phyloP scores from a whole-genome alignment of 2,797 vertebrate species.

The Spondyliosoma cantharus region DNA sequence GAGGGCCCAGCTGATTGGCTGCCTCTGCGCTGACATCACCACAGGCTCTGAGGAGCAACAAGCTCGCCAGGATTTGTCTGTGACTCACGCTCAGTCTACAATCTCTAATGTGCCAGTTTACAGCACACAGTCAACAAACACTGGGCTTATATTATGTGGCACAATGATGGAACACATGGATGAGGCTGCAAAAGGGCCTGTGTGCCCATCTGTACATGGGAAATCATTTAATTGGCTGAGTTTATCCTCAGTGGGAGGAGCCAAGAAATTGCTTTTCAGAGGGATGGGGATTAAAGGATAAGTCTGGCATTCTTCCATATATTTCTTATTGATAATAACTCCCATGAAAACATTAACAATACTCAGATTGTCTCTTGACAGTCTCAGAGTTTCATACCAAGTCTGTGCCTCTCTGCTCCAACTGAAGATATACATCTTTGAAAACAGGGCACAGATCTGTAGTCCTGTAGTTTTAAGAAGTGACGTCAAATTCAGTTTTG shows the following conservation, averaged over 20 bases:
- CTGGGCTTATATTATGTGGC: constrained; percentile 47
- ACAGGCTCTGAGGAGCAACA: constrained; percentile 35
- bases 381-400: background rate
- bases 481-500: no score
- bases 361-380: background rate
- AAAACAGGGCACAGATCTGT: background rate
- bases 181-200: constrained; percentile 39
- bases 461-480: background rate
- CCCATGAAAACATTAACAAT: background rate
- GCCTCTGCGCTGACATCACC: constrained; percentile 54
- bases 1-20: constrained; percentile 40
- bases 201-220: constrained; percentile 47
- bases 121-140: constrained; percentile 63
- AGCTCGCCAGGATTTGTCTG: constrained; percentile 60
- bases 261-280: background rate
- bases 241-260: constrained; percentile 16
- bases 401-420: background rate
- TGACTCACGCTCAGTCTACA: constrained; percentile 60
- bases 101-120: constrained; percentile 62
- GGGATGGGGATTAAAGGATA: background rate
- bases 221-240: background rate
- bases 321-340: constrained; percentile 20
- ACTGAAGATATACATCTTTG: background rate
- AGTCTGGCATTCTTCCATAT: background rate
- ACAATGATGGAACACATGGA: constrained; percentile 65